Evolutionary conservation across 2,888 invertebrate genomes (phyloP), one percentile per base, ranked within the genome.

Genomic region (Melanostoma mellinum): DNA sequence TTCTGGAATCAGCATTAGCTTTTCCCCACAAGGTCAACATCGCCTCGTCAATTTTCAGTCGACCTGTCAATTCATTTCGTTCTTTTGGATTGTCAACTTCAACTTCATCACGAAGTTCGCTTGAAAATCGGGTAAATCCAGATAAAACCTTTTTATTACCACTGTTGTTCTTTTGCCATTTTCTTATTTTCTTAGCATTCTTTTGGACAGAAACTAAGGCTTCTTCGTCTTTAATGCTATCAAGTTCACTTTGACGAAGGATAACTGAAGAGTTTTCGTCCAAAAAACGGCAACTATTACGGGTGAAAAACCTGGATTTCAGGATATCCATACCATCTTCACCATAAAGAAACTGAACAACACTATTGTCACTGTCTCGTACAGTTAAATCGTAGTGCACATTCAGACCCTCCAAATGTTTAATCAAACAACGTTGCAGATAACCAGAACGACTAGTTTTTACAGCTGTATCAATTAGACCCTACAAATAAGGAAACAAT

Each of bases 401-500:
- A 68, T 93, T 94, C n/a, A 99, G 91, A 4, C 99, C 99, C 92
- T 99, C 99, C 85, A 99, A 92, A 92, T 99, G 98, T 91, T 99
- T 99, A 75, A 99, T 97, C 6, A 99, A 92, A 92, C 99, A 99
- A 85, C 99, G 93, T 91, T 99, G 98, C 72, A 99, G 92, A 91
- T 99, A 99, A 87, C 99, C 99, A 87, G 98, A 98, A 82, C 99
- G 94, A 92, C 98, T 98, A 0, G 99, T 99, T 93, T 99, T 99
- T 0, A 99, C 99, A 85, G 99, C 99, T 3, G 99, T 99, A 94
- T 99, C 99, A 88, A 99, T 97, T 69, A 99, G 94, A 93, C 99
- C 97, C 95, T 95, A 87, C 73, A 89, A 86, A 80, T 6, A 9
- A 2, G 20, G 20, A 20, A 0, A 20, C 20, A 20, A 20, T 20